Evolutionary conservation across 2,888 invertebrate species (phyloP), one percentile per base, ranked within the genome.

Genomic region (Barypeithes pellucidus): DNA sequence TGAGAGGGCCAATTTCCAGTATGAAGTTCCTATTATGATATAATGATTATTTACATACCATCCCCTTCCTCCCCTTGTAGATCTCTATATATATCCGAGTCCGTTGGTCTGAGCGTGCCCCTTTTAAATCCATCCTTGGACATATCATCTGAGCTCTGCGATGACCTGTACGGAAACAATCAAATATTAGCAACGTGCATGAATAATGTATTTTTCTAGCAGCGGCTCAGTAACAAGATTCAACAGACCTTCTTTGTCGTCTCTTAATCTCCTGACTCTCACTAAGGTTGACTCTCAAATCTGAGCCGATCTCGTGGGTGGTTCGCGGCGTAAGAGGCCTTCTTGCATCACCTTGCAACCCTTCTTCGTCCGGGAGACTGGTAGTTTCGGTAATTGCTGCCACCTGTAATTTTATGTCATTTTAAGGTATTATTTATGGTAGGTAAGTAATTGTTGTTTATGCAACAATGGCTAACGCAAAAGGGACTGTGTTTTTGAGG

Each of bases 51-150:
- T 4, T n/a, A 24, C 61, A 24, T 80, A 3, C 89, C 90, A 81
- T 89, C 89, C 1, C 89, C 89, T 77, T 89, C 89, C 74, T 89
- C 89, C 0, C 89, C 89, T 47, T 89, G 89, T 29, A 89, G 85
- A 79, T 89, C 89, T 77, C 88, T 84, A 33, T 86, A 82, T 68
- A 84, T 84, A 22, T 87, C 87, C 0, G 82, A 78, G 72, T 86
- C 85, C n/a, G 85, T 86, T 69, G 87, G 87, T 7, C 79, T 75
- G 18, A 79, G 72, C 2, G 76, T 72, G 0, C 78, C 80, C 39
- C 78, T 50, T 59, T 71, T 78, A 65, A 80, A 82, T 41, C 77
- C 83, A 43, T 81, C 88, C 87, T 84, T 88, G 0, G 86, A 79
- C 36, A 89, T 88, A 78, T 89, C 89, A 75, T 90, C 89, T 54